Evolutionary conservation across 2,113 vertebrate species (phyloP).

Genomic region (Beaufortia kweichowensis): DNA sequence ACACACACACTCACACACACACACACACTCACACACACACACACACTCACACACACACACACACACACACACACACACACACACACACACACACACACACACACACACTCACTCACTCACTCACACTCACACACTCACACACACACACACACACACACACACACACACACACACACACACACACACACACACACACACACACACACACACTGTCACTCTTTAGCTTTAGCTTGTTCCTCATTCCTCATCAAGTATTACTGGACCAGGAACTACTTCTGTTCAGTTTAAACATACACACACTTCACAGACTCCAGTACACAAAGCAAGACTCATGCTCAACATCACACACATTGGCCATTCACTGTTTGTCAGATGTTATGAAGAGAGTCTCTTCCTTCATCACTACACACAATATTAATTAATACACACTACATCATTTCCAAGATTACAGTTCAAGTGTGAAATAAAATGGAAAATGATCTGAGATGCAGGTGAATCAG

Average conservation of each 20-base stretch:
- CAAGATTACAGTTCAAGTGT: too few species aligned
- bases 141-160: neutral
- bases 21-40: too few species aligned
- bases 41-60: too few species aligned
- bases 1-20: too few species aligned
- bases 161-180: neutral
- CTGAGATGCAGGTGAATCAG: too few species aligned
- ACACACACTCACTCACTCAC: neutral
- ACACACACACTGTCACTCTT: neutral
- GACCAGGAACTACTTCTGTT: slow-evolving; percentile 3
- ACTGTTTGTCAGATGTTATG: neutral
- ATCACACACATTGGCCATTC: neutral
- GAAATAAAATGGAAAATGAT: too few species aligned
- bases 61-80: too few species aligned
- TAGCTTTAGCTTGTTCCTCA: neutral
- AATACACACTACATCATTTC: neutral
- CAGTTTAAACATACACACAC: neutral
- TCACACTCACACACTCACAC: neutral
- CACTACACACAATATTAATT: neutral
- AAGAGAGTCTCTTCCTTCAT: too few species aligned
- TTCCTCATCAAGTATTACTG: neutral
- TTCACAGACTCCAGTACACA: too few species aligned
- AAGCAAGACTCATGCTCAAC: neutral
- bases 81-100: too few species aligned
- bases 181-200: neutral